phyloP scores from a whole-genome alignment of 1,140 invertebrate genomes.

The Pseudomyrmex pallidus region DNA sequence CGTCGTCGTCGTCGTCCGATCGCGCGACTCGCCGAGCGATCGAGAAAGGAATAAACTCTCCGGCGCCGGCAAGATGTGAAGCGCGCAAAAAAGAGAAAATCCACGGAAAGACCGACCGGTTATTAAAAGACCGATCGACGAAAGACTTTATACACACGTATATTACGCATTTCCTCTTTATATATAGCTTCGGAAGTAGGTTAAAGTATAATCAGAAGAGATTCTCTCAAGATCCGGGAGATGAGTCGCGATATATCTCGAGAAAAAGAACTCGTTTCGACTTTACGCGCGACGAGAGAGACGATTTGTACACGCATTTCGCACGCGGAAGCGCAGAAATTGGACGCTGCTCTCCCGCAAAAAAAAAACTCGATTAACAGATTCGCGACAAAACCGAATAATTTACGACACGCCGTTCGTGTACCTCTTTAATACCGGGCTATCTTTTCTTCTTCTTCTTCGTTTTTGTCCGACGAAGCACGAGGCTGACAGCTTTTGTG shows the following conservation, averaged over 20 bases:
- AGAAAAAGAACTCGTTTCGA: background rate
- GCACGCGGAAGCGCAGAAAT: too few relatives aligned
- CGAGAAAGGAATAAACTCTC: slow-evolving; percentile 23
- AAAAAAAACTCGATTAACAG: background rate
- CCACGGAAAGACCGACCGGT: slow-evolving; percentile 30
- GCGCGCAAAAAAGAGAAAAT: slow-evolving; percentile 65
- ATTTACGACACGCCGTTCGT: background rate
- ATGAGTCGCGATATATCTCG: background rate
- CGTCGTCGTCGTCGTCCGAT: slow-evolving; percentile 1
- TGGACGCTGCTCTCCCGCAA: too few relatives aligned
- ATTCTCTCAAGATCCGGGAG: slow-evolving; percentile 7
- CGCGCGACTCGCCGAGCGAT: background rate
- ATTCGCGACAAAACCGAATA: background rate
- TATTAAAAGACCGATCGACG: slow-evolving; percentile 22
- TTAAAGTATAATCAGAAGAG: slow-evolving; percentile 10
- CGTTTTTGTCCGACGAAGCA: background rate
- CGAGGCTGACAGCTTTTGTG: slow-evolving; percentile 1
- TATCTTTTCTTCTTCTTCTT: background rate
- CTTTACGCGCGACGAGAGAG: background rate
- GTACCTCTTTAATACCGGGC: background rate
- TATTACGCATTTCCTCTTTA: slow-evolving; percentile 19
- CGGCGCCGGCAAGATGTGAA: slow-evolving; percentile 62
- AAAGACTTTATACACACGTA: slow-evolving; percentile 10
- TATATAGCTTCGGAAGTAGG: slow-evolving; percentile 40
- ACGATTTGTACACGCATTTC: background rate